A percentile compares a stretch with the other conserved stretches of the same genome.
Evolutionary conservation across 2,888 invertebrate species (phyloP).

Genomic region (Spatulosminthurus flaviceps): DNA sequence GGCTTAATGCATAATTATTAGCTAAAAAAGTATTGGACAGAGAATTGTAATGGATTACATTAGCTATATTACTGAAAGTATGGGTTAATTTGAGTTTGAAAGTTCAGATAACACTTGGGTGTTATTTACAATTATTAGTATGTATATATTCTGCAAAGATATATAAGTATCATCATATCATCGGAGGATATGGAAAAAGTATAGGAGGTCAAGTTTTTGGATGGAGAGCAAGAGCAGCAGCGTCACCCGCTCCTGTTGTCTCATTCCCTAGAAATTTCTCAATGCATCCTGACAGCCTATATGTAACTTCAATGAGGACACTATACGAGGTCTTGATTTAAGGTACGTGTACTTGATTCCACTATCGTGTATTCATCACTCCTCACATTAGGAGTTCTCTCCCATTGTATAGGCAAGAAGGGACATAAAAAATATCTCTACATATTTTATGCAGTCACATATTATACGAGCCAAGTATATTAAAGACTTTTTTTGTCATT

Average conservation of each 20-base stretch:
- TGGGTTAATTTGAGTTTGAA: no score
- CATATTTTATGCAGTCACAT: no score
- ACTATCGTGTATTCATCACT: neutral
- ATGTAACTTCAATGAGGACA: no score
- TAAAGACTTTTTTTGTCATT: no score
- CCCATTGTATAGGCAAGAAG: no score
- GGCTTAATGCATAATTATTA: no score
- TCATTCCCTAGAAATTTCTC: neutral
- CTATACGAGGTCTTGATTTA: no score
- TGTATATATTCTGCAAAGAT: neutral
- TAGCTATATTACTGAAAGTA: no score
- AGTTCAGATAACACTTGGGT: neutral
- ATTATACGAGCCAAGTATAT: no score
- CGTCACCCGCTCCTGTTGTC: slow-evolving; percentile 1
- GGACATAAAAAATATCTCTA: no score
- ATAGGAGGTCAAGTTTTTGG: slow-evolving; percentile 11
- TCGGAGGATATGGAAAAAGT: neutral
- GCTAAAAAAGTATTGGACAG: no score
- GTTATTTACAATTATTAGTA: neutral
- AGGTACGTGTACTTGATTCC: neutral
- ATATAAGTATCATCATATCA: neutral
- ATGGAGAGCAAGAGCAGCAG: neutral
- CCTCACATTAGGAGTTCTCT: slow-evolving; percentile 5
- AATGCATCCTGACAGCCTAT: neutral
- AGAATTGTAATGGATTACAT: no score